phyloP scores from a whole-genome alignment of 2,113 vertebrate genomes.

The Lates calcarifer region DNA sequence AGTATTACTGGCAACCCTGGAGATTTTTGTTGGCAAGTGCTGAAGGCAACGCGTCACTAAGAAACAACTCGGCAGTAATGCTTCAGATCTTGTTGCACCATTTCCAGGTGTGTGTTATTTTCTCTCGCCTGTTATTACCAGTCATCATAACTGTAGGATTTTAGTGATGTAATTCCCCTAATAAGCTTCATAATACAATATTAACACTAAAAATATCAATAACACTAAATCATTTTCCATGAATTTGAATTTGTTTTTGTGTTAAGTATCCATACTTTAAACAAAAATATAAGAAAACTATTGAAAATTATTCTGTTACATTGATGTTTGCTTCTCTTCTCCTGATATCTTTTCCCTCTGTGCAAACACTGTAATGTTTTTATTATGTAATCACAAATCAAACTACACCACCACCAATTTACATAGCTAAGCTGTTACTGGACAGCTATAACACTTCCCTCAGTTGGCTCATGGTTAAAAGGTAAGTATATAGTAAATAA shows the following conservation, averaged over 20 bases:
- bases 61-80: conserved; percentile 42
- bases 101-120: conserved; percentile 22
- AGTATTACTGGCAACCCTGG: conserved; percentile 61
- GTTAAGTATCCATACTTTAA: no score
- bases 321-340: background rate
- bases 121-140: background rate
- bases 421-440: background rate
- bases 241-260: no score
- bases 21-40: conserved; percentile 48
- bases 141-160: background rate
- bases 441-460: background rate
- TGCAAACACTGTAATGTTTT: background rate
- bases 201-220: background rate
- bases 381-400: background rate
- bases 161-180: background rate
- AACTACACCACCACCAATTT: background rate
- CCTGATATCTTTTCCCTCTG: background rate
- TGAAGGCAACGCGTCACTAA: conserved; percentile 58
- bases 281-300: no score
- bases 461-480: background rate
- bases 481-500: no score
- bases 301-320: no score
- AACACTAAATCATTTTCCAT: no score
- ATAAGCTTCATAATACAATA: background rate
- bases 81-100: conserved; percentile 45